A percentile compares a stretch with the other conserved stretches of the same genome.
phyloP scores from a whole-genome alignment of 2,888 invertebrate genomes.

The Bimastos eiseni region DNA sequence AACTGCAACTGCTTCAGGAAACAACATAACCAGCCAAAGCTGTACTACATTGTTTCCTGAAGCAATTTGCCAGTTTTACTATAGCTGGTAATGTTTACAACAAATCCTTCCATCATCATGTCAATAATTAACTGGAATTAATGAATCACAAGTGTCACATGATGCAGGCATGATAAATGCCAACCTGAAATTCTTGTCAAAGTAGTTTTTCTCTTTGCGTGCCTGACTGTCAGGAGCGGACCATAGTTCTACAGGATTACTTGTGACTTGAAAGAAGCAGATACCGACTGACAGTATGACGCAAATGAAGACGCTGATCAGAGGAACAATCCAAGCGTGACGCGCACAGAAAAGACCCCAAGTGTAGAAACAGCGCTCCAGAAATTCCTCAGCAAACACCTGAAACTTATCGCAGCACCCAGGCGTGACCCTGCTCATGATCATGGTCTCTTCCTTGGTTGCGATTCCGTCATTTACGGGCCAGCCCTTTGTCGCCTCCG shows the following conservation, averaged over 20 bases:
- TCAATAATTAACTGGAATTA: neutral
- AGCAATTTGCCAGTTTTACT: too few species aligned
- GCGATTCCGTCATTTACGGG: neutral
- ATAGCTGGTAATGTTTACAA: too few species aligned
- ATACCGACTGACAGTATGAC: slow-evolving; percentile 49
- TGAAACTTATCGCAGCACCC: slow-evolving; percentile 10
- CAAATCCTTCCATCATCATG: neutral
- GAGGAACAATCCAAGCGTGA: slow-evolving; percentile 66
- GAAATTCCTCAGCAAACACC: slow-evolving; percentile 27
- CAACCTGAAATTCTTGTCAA: slow-evolving; percentile 81
- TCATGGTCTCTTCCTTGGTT: neutral
- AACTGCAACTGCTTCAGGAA: too few species aligned
- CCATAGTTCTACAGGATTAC: slow-evolving; percentile 96
- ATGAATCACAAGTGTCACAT: neutral
- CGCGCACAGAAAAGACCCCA: slow-evolving; percentile 73
- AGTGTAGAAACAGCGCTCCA: slow-evolving; percentile 46
- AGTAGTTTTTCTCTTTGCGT: slow-evolving; percentile 84
- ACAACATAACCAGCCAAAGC: too few species aligned
- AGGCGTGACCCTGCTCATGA: neutral
- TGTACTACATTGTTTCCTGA: too few species aligned
- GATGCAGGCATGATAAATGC: neutral
- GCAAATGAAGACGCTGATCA: slow-evolving; percentile 38
- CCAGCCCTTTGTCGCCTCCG: neutral
- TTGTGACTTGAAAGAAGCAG: slow-evolving; percentile 77
- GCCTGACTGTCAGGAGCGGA: slow-evolving; percentile 85